Base-by-base conservation (phyloP, 1,140 invertebrate species). In the Aphelenchoides avenae region DNA sequence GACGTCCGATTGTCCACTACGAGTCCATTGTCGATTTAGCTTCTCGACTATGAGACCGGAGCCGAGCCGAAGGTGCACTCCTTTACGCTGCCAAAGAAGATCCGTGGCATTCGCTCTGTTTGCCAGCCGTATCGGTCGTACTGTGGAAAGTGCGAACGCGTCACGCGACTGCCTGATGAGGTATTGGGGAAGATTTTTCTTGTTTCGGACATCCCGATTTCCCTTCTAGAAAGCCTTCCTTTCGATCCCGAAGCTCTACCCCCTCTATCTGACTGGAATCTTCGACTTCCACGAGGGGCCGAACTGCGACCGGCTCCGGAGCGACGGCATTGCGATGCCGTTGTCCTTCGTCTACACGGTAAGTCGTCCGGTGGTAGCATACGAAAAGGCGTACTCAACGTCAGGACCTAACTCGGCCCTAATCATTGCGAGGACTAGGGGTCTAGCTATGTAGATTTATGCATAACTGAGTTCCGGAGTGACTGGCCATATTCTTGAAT, bases 251-350 rank as follows among this genome's bases (percentile, higher is more conserved):
- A 54, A 68, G 31, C 68, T 73, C 29, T 71, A 74, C 42, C 61
- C 65, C 3, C 41, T 74, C 11, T 74, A 71, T 39, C 22, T 74
- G 5, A 51, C 64, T n/a, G 71, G 66, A 15, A 44, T 74, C 27
- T 74, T 74, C 46, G 73, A 74, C 46, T 58, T 72, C 5, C 72
- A 76, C 48, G 42, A 40, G 30, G 73, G 73, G 1, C 41, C 50
- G 34, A 52, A 52, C 24, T 74, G 71, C 47, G 46, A 71, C 31
- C 56, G 47, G 4, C 41, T 71, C 34, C 33, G 33, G 15, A 50
- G 61, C 27, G 63, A 69, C 26, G 55, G 57, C 41, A 54, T 76
- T 44, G 52, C 57, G 4, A 52, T 72, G 36, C 70, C 71, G 20
- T 57, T 73, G 49, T 72, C 71, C 9, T 73, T 76, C 47, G 51